phyloP scores from a whole-genome alignment of 2,113 vertebrate species.

The Numenius arquata region DNA sequence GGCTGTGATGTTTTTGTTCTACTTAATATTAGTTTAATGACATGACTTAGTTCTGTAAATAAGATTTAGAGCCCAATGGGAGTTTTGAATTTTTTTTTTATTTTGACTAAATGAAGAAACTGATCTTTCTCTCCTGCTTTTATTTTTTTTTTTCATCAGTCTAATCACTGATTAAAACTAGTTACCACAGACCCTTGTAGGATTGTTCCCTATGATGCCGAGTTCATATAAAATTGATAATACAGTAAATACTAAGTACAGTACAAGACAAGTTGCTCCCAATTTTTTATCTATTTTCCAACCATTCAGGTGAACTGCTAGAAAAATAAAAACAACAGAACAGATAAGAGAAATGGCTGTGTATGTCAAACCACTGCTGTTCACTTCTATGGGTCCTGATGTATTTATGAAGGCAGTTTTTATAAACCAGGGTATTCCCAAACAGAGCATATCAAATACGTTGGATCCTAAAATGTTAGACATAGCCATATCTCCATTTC shows the following conservation, averaged over 20 bases:
- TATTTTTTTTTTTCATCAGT: conserved; percentile 41
- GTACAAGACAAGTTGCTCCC: conserved; percentile 81
- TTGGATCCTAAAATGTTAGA: conserved; percentile 98
- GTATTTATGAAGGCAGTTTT: conserved; percentile 88
- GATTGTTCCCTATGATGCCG: conserved; percentile 91
- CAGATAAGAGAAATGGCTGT: conserved; percentile 85
- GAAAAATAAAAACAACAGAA: conserved; percentile 88
- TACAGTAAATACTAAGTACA: conserved; percentile 85
- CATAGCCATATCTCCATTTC: conserved; percentile 98
- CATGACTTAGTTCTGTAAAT: conserved; percentile 65
- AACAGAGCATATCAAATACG: conserved; percentile 94
- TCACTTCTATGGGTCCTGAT: conserved; percentile 84
- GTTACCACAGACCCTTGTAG: conserved; percentile 79
- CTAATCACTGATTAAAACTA: conserved; percentile 64
- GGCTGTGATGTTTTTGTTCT: conserved; percentile 62
- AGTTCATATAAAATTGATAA: conserved; percentile 92
- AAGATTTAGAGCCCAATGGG: conserved; percentile 65
- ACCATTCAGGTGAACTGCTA: conserved; percentile 85
- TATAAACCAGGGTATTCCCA: conserved; percentile 96
- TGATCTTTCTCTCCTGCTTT: conserved; percentile 37
- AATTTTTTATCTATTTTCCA: conserved; percentile 95
- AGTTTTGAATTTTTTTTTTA: conserved; percentile 66
- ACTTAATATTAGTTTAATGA: conserved; percentile 57
- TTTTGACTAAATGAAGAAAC: conserved; percentile 72
- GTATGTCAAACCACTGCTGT: conserved; percentile 88